Conservation (phyloP, 1,140 invertebrate genomes). For the Papilio xuthus region DNA sequence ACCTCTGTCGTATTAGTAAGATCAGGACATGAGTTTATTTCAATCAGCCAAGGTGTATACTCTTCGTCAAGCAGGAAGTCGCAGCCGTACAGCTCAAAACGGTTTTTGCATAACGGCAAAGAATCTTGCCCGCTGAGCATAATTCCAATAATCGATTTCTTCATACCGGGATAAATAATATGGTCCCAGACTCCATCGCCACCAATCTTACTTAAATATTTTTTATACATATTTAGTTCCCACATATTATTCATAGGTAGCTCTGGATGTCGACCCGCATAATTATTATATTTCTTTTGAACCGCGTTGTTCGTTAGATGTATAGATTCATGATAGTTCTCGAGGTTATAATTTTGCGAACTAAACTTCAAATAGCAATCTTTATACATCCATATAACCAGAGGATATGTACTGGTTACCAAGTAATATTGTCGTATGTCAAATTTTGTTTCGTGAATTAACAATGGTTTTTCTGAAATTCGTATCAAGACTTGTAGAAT, state of each 20-base stretch:
- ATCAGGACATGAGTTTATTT: constrained; percentile 96
- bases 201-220: constrained; percentile 83
- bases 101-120: constrained; percentile 88
- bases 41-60: constrained; percentile 94
- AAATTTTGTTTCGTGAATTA: constrained; percentile 95
- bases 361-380: constrained; percentile 95
- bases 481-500: constrained; percentile 33
- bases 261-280: constrained; percentile 82
- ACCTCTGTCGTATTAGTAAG: constrained; percentile 91
- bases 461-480: constrained; percentile 88
- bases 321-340: constrained; percentile 93
- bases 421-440: constrained; percentile 96
- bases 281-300: constrained; percentile 92
- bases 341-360: constrained; percentile 92
- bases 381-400: constrained; percentile 95
- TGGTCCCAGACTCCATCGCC: constrained; percentile 82
- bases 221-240: constrained; percentile 89
- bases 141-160: constrained; percentile 90
- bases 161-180: constrained; percentile 93
- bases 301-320: constrained; percentile 96
- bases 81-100: constrained; percentile 95
- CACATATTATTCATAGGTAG: constrained; percentile 93
- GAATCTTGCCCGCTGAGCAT: constrained; percentile 89
- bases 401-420: constrained; percentile 88
- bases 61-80: constrained; percentile 95